These are phyloP conservation scores for Tympanoctomys barrerae DNA, from an alignment of 2,797 vertebrate species.

Conservation along the genomic window DNA sequence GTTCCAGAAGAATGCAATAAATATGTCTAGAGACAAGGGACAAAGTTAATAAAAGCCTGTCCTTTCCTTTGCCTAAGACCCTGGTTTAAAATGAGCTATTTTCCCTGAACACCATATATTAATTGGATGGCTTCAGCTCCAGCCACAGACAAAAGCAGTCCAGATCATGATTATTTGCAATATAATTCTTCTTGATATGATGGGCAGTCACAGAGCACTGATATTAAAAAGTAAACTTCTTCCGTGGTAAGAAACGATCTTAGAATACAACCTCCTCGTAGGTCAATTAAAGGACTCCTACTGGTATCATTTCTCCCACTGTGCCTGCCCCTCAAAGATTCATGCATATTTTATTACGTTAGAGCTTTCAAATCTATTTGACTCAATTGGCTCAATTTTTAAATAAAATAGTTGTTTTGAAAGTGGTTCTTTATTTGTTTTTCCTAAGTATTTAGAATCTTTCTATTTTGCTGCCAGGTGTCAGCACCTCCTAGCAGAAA, in stretches of 20 bases:
- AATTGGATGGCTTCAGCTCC: constrained; percentile 87
- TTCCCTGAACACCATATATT: constrained; percentile 86
- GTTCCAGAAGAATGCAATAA: constrained; percentile 87
- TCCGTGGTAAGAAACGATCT: constrained; percentile 36
- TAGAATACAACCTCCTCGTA: background rate
- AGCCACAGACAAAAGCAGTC: constrained; percentile 84
- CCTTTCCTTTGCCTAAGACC: constrained; percentile 84
- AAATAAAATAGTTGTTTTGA: background rate
- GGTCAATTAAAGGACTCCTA: constrained; percentile 47
- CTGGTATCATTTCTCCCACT: background rate
- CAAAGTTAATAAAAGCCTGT: constrained; percentile 88
- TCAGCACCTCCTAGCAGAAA: background rate
- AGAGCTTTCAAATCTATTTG: background rate
- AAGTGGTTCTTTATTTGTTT: background rate
- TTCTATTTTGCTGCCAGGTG: background rate
- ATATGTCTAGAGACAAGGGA: constrained; percentile 86
- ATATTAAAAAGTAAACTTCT: constrained; percentile 73
- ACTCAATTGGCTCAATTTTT: background rate
- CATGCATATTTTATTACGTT: constrained; percentile 27
- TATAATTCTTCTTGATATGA: constrained; percentile 82
- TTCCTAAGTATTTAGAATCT: background rate
- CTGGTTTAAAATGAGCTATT: constrained; percentile 85
- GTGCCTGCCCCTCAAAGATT: background rate
- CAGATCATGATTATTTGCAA: constrained; percentile 79
- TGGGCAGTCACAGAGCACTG: constrained; percentile 75